phyloP scores from a whole-genome alignment of 2,797 vertebrate genomes.

The Vultur gryphus region DNA sequence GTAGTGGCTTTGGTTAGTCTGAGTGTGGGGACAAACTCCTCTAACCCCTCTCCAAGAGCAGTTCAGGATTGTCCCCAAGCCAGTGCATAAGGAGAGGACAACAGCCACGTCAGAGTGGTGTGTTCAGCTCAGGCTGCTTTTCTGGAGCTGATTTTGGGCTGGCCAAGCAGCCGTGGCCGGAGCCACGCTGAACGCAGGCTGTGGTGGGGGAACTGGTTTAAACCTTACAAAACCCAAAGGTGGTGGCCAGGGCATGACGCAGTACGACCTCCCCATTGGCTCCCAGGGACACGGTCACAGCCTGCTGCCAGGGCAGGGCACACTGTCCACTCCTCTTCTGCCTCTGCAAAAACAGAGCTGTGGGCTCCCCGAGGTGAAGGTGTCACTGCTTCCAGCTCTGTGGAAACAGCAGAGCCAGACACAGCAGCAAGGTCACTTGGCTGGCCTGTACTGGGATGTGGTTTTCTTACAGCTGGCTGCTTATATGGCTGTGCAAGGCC shows the following conservation, averaged over 20 bases:
- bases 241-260: not conserved
- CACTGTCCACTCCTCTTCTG: not conserved
- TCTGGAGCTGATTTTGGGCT: not conserved
- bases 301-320: not conserved
- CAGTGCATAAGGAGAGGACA: not conserved
- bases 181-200: accelerated
- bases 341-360: not conserved
- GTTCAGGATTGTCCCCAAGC: not conserved
- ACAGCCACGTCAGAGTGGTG: accelerated
- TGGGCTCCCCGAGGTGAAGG: not conserved
- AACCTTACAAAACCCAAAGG: not conserved
- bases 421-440: not conserved
- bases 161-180: not conserved
- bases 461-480: not conserved
- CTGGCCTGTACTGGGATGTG: not conserved
- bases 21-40: not conserved
- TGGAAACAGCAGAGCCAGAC: not conserved
- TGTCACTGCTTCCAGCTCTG: not conserved
- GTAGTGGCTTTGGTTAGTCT: not conserved
- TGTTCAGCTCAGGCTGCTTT: not conserved
- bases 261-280: accelerated
- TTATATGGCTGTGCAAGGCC: not conserved
- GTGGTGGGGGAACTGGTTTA: not conserved
- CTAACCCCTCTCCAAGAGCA: not conserved
- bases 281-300: not conserved